A percentile compares a stretch with the other conserved stretches of the same genome.
Evolutionary conservation across 1,140 invertebrate genomes (phyloP).

Genomic region (Atta cephalotes): DNA sequence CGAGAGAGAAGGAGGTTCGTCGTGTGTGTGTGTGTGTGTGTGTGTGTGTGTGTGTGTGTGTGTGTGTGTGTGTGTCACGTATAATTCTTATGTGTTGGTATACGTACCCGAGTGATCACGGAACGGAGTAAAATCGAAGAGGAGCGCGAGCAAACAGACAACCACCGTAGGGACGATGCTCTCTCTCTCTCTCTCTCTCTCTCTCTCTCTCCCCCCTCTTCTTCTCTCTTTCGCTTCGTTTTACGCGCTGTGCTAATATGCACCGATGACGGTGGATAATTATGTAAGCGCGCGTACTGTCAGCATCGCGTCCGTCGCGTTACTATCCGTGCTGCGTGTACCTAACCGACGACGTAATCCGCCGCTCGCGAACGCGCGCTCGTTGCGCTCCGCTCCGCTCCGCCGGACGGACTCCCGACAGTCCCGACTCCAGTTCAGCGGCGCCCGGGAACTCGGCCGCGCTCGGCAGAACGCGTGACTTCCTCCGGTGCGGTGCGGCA

Average conservation of each 20-base stretch:
- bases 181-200: neutral
- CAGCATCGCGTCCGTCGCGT: conserved; percentile 36
- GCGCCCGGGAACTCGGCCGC: conserved; percentile 4
- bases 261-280: conserved; percentile 62
- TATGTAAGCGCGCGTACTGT: conserved; percentile 73
- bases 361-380: neutral
- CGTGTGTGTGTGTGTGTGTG: neutral
- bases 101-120: conserved; percentile 39
- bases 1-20: no score
- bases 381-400: conserved; percentile 3
- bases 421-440: neutral
- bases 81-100: neutral
- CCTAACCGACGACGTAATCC: neutral
- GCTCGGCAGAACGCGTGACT: conserved; percentile 7
- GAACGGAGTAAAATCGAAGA: conserved; percentile 37
- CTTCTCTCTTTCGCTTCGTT: conserved; percentile 46
- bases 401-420: neutral
- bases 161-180: conserved; percentile 33
- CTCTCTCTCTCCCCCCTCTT: neutral
- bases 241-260: conserved; percentile 57
- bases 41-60: no score
- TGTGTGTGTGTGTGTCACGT: neutral
- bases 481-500: neutral
- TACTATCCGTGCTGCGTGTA: neutral
- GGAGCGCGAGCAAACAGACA: neutral